phyloP scores from a whole-genome alignment of 2,797 vertebrate genomes.

The Poecilia picta region DNA sequence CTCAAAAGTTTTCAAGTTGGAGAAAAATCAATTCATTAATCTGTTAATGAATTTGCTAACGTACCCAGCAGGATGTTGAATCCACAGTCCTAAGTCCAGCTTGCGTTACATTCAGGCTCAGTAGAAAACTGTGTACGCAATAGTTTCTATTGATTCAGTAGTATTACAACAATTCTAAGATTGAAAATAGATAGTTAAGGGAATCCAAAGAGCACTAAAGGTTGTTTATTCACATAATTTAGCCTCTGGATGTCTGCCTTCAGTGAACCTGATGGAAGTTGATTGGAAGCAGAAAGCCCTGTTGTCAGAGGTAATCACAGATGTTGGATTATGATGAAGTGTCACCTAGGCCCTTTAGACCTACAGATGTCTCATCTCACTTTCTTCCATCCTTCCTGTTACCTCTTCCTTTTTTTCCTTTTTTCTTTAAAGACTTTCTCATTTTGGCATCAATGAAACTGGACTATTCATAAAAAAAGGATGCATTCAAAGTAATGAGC shows the following conservation, averaged over 20 bases:
- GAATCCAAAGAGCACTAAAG: slow-evolving; percentile 2
- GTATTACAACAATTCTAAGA: slow-evolving; percentile 25
- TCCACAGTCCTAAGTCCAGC: not conserved
- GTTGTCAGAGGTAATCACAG: slow-evolving; percentile 32
- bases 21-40: not conserved
- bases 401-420: not conserved
- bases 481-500: not conserved
- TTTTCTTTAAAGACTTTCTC: not conserved
- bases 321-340: slow-evolving; percentile 29
- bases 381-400: not conserved
- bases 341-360: not conserved
- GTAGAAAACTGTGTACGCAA: slow-evolving; percentile 14
- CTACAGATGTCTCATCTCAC: slow-evolving; percentile 9
- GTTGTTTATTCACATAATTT: slow-evolving; percentile 7
- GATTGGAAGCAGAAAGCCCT: slow-evolving; percentile 17
- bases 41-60: not conserved
- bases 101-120: slow-evolving; percentile 49
- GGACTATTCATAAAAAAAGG: not conserved
- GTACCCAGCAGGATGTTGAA: not conserved
- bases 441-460: not conserved
- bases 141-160: slow-evolving; percentile 7
- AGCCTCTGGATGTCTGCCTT: not conserved
- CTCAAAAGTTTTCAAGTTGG: not conserved
- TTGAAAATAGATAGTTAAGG: slow-evolving; percentile 32
- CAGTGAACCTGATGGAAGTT: not conserved